Conservation (phyloP, 2,888 invertebrate genomes). For the Amiota minor region DNA sequence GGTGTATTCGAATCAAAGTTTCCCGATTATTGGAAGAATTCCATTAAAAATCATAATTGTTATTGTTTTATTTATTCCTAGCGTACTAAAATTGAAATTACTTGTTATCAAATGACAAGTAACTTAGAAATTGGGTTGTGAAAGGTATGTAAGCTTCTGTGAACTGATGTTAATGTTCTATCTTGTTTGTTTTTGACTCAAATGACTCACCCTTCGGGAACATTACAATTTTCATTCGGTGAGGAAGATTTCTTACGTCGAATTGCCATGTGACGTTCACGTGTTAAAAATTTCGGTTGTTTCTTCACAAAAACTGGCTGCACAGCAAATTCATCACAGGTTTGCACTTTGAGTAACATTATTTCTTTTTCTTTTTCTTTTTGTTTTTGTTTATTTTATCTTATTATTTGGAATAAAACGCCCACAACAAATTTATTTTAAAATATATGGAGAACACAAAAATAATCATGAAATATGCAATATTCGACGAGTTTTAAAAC, state of each 20-base stretch:
- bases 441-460: not conserved
- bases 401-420: not conserved
- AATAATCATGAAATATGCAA: not conserved
- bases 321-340: slow-evolving; percentile 61
- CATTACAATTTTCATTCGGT: slow-evolving; percentile 7
- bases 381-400: not conserved
- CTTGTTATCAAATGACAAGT: no score
- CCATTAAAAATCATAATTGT: no score
- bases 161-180: no score
- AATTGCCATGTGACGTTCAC: slow-evolving; percentile 81
- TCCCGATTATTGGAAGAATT: no score
- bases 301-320: slow-evolving; percentile 74
- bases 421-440: not conserved
- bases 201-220: slow-evolving; percentile 17
- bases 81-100: no score
- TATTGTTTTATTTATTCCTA: no score
- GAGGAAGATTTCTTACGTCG: slow-evolving; percentile 75
- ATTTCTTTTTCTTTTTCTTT: slow-evolving; percentile 2
- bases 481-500: not conserved
- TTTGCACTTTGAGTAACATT: slow-evolving; percentile 52
- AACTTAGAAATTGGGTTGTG: no score
- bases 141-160: no score
- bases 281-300: slow-evolving; percentile 80
- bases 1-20: no score
- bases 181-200: not conserved